Base-by-base conservation (phyloP, 2,797 vertebrate species). In the Brachymystax lenok region DNA sequence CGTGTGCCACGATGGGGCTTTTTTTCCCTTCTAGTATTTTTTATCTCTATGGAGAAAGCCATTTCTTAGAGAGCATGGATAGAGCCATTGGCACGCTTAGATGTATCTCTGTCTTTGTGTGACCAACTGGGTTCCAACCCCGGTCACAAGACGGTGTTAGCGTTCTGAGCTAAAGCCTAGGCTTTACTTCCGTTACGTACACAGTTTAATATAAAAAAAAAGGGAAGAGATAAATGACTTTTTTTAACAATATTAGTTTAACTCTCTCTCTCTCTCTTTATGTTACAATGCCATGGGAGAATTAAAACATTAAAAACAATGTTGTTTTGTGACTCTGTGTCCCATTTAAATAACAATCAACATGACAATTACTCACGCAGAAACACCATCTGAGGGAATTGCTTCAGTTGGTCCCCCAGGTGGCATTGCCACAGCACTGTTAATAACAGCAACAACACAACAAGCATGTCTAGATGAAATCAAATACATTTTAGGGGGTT, bases 291-390 rank as follows among this genome's bases (percentile, higher is more conserved):
- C 19, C 59, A 3, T 24, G 10, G 12, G 69, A 71, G 21, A 52
- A 79, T 81, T 85, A 51, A 76, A 83, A 84, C 84, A 81, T 85
- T 82, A 83, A 79, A 54, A 77, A 54, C 46, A 6, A 24, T 21
- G 8, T 17, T 19, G 33, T 64, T 64, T 12, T 64, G 69, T 46
- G n/a, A 46, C 69, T 46, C 69, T 46, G 73, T 50, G 14, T 82
- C 72, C 76, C 78, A 61, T 82, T 87, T 85, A 83, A 84, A 77
- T 76, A 82, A 81, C 83, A 83, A 81, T 81, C 80, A 76, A 78
- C 74, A 81, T 80, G 80, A 77, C 82, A 86, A 87, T 87, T 82
- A 81, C 81, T 33, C 69, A 77, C 73, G 33, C 71, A 27, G 75
- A 71, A 85, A 84, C 78, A 80, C 35, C 76, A 84, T 87, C 74